A percentile compares a stretch with the other conserved stretches of the same genome.
Evolutionary conservation across 2,888 invertebrate genomes (phyloP).

Genomic region (Polietes domitor): DNA sequence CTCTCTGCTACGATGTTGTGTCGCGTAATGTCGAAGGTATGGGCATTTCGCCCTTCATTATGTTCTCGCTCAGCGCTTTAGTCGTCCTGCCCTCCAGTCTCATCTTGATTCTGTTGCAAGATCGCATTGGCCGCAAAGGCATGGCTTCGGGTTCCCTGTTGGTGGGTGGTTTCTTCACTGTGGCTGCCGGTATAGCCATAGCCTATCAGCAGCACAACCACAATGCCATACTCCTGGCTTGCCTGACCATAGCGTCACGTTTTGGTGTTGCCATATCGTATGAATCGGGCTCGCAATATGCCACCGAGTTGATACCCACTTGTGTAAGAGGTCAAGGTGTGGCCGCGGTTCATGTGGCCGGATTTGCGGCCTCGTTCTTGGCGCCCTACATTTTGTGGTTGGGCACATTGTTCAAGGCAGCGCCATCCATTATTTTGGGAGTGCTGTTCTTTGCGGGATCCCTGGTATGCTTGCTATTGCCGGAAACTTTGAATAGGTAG

Average conservation of each 20-base stretch:
- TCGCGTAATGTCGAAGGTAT: slow-evolving; percentile 83
- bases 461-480: slow-evolving; percentile 83
- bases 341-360: slow-evolving; percentile 84
- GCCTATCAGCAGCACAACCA: slow-evolving; percentile 80
- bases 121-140: slow-evolving; percentile 82
- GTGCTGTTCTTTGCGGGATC: slow-evolving; percentile 82
- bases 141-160: slow-evolving; percentile 83
- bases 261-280: slow-evolving; percentile 84
- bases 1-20: slow-evolving; percentile 84
- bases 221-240: slow-evolving; percentile 80
- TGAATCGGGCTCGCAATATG: slow-evolving; percentile 85
- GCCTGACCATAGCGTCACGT: slow-evolving; percentile 82
- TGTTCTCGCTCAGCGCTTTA: slow-evolving; percentile 83
- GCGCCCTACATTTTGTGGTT: slow-evolving; percentile 83
- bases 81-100: slow-evolving; percentile 83
- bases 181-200: slow-evolving; percentile 82
- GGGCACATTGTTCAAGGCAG: slow-evolving; percentile 81
- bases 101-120: slow-evolving; percentile 78
- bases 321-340: slow-evolving; percentile 85
- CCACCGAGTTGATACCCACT: slow-evolving; percentile 85
- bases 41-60: slow-evolving; percentile 82
- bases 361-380: slow-evolving; percentile 84
- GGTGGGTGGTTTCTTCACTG: slow-evolving; percentile 82
- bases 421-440: slow-evolving; percentile 83
- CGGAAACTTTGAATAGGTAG: slow-evolving; percentile 83